A percentile compares a stretch with the other conserved stretches of the same genome.
Conservation (phyloP, 2,113 vertebrate genomes). For the Sorex fumeus region DNA sequence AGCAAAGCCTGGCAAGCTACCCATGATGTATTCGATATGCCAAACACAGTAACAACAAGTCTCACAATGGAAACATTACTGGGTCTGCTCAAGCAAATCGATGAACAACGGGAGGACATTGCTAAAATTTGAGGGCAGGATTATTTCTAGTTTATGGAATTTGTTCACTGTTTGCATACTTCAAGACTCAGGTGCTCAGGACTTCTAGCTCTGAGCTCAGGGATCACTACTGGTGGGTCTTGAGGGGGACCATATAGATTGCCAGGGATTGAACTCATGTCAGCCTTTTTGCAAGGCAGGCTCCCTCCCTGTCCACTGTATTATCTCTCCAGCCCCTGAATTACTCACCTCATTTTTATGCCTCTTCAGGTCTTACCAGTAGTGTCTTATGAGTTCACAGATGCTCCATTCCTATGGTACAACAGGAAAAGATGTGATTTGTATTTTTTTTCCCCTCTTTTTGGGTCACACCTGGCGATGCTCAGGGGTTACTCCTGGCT, state of each 20-base stretch:
- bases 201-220: neutral
- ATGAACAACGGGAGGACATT: too few species aligned
- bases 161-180: neutral
- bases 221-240: neutral
- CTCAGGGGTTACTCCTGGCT: too few species aligned
- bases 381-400: neutral
- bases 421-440: conserved; percentile 31
- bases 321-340: neutral
- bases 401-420: neutral
- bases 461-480: too few species aligned
- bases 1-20: too few species aligned
- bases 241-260: too few species aligned
- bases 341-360: neutral
- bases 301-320: neutral
- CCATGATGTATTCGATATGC: too few species aligned
- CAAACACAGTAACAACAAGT: too few species aligned
- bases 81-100: too few species aligned
- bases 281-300: too few species aligned
- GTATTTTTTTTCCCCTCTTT: too few species aligned
- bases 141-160: conserved; percentile 57
- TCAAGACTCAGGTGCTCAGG: neutral
- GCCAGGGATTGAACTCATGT: too few species aligned
- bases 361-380: neutral
- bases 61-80: too few species aligned
- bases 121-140: conserved; percentile 7